Percentiles rank a stretch among this genome's conserved stretches.
Conservation (phyloP, 2,113 vertebrate genomes). For the Ptilorrhoa leucosticta region DNA sequence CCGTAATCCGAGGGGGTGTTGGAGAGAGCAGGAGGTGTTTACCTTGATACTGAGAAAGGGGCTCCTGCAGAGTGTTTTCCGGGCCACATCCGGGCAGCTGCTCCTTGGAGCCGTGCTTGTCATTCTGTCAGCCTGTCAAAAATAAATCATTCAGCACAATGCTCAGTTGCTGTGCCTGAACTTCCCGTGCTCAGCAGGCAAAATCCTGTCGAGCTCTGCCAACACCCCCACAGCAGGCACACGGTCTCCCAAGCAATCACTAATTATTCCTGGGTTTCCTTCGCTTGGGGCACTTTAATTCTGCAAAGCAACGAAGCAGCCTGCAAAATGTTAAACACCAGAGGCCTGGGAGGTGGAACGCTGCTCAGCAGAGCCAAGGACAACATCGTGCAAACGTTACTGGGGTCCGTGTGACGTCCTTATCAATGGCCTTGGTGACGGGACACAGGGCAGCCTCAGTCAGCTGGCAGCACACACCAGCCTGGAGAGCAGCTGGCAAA, state of each 20-base stretch:
- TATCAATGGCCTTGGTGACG: rapidly evolving
- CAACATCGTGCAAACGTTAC: rapidly evolving
- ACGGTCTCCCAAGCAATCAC: rapidly evolving
- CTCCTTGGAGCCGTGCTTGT: neutral
- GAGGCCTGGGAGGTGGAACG: neutral
- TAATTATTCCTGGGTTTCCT: neutral
- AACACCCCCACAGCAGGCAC: neutral
- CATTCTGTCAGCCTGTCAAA: slow-evolving; percentile 30
- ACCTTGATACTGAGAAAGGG: slow-evolving; percentile 57
- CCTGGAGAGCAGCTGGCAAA: rapidly evolving
- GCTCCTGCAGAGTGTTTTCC: neutral
- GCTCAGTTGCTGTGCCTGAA: neutral
- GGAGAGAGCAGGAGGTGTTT: neutral
- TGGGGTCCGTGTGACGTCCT: neutral
- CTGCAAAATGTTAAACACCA: rapidly evolving
- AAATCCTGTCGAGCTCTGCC: neutral
- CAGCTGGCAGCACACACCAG: neutral
- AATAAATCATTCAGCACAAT: neutral
- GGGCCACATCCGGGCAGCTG: neutral
- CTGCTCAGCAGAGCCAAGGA: neutral
- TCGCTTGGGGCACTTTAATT: rapidly evolving
- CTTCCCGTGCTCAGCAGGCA: neutral
- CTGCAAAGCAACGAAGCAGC: neutral
- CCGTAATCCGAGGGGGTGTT: rapidly evolving
- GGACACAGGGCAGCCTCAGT: neutral